These are phyloP conservation scores for Microplitis deprimator DNA, from an alignment of 2,888 invertebrate genomes.

Conservation along the genomic window DNA sequence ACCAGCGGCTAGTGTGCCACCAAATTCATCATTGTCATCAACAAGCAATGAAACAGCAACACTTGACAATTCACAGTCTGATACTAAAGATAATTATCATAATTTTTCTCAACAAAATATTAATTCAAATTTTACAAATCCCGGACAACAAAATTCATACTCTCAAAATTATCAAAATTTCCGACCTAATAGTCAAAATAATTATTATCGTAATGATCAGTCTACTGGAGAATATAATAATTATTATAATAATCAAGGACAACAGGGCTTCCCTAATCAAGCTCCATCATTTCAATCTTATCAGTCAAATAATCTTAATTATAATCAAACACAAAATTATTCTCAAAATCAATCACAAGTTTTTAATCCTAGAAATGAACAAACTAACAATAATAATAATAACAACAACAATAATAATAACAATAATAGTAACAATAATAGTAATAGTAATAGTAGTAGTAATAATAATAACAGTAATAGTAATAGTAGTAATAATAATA, in stretches of 20 bases:
- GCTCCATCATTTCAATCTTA: conserved; percentile 59
- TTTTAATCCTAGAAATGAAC: conserved; percentile 47
- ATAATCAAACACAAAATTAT: conserved; percentile 52
- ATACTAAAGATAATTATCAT: conserved; percentile 55
- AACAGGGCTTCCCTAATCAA: conserved; percentile 63
- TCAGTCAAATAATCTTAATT: conserved; percentile 48
- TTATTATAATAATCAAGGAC: conserved; percentile 62
- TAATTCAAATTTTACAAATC: conserved; percentile 58
- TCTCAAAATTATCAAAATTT: conserved; percentile 62
- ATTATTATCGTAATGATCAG: conserved; percentile 63
- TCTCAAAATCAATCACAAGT: conserved; percentile 44
- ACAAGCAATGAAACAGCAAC: conserved; percentile 49
- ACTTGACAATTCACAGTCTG: conserved; percentile 53
- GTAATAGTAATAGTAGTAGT: neutral
- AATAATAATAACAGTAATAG: neutral
- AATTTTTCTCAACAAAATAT: conserved; percentile 57
- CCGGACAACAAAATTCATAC: conserved; percentile 53
- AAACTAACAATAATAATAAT: conserved; percentile 24
- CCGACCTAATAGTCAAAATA: conserved; percentile 60
- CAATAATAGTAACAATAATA: neutral
- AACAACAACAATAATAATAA: neutral
- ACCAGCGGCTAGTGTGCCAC: conserved; percentile 75
- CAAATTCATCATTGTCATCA: conserved; percentile 65
- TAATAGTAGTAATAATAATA: neutral
- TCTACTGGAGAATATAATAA: conserved; percentile 58